Base-by-base conservation (phyloP, 92 coral and sea anemone genomes). In the Diadumene lineata region DNA sequence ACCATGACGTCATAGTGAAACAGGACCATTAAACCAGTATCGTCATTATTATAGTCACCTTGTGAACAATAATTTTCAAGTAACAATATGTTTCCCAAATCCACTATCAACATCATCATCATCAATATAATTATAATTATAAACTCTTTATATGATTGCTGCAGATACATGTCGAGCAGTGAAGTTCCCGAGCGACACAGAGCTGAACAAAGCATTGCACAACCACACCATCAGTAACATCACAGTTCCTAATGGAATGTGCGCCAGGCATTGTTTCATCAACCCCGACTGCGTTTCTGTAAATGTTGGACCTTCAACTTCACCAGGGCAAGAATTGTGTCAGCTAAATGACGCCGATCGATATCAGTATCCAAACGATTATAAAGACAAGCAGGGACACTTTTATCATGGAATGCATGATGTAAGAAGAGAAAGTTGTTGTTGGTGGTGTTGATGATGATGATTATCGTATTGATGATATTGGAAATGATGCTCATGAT, bases 321-420 rank as follows among this genome's bases (percentile, higher is more conserved):
- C 30, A 6, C 31, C 74, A 4, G 74, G 31, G 22, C 25, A 24
- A 23, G 3, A 9, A 53, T 53, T 29, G 50, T 65, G 70, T 32
- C 43, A 65, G 46, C 51, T 65, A 31, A 70, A 70, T 44, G 18
- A 50, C 63, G 75, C 75, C 29, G 63, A 70, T 51, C 75, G 63
- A 10, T 50, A 25, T 26, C 75, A 70, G 24, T 55, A 30, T 31
- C 75, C 75, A 8, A 22, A 23, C 17, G 75, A 70, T 29, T 70
- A 50, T 33, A 43, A 25, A 26, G 48, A 70, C 43, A 48, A 11
- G 31, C 62, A 44, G 15, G 75, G 75, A n/a, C 51, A 11, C 46
- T 70, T 64, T 10, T 50, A 70, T 38, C 48, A 38, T 4, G 48
- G 48, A 38, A 13, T 38, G 13, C 13, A 4, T 6, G 48, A 38